Base-by-base conservation (phyloP, 2,113 vertebrate species). In the Oryzias celebensis region DNA sequence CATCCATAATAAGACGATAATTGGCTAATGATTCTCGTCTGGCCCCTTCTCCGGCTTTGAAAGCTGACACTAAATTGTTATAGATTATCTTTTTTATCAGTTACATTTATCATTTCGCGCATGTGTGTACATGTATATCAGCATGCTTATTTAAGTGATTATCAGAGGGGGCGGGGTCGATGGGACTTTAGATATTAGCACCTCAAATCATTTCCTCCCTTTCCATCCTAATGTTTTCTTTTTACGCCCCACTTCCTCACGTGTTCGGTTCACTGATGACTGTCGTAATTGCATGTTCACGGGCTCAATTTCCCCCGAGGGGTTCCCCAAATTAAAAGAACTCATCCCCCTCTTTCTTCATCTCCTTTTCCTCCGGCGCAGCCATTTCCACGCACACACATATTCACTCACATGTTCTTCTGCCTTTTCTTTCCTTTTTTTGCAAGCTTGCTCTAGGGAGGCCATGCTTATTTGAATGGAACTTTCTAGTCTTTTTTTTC, bases 1-100 rank as follows among this genome's bases (percentile, higher is more conserved):
- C 88, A 88, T 82, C 84, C 84, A 87, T 91, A 94, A 92, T 85
- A 80, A 91, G 87, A 93, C 88, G 87, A 87, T 94, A 96, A 96
- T 97, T 95, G 89, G 82, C 53, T 89, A 87, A 77, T 82, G 82
- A 86, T 79, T 85, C 89, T 75, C 61, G 78, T 57, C 49, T 68
- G 52, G 70, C 72, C 44, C 51, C 68, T 62, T 78, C 68, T 17
- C 62, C 60, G 31, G 7, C 36, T 22, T 20, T 46, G 13, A 18
- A 60, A 65, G 58, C 74, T 68, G 65, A 85, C 82, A 84, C 58
- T 86, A 90, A 87, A 84, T 78, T 71, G 84, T 91, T 85, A 91
- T 83, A 76, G 87, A 91, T 91, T 88, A 91, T 75, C 79, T 52
- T 49, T 36, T 62, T 57, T 77, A 79, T 88, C 89, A 87, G 86